phyloP scores from a whole-genome alignment of 2,888 invertebrate genomes.

The Heliconius ismenius region DNA sequence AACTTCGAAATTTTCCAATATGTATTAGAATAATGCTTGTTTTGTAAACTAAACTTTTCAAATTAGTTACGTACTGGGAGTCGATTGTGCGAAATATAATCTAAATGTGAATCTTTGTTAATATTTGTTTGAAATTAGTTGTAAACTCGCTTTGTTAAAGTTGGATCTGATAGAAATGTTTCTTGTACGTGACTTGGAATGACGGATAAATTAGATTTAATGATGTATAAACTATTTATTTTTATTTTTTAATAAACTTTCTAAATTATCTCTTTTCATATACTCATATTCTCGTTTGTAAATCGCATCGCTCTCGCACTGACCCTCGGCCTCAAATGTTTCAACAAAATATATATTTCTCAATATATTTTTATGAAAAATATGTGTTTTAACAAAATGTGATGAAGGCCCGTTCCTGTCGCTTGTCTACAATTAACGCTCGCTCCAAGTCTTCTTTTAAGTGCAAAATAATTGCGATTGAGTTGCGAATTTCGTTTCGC shows the following conservation, averaged over 20 bases:
- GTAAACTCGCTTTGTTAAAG: conserved; percentile 4
- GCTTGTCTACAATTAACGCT: conserved; percentile 65
- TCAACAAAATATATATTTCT: no score
- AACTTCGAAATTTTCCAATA: conserved; percentile 40
- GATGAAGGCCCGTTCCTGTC: background rate
- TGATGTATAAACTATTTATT: background rate
- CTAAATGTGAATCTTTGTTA: conserved; percentile 34
- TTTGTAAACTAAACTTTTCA: conserved; percentile 40
- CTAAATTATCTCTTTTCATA: no score
- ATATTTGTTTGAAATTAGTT: conserved; percentile 29
- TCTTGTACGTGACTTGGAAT: background rate
- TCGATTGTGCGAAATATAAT: conserved; percentile 32
- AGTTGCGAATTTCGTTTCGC: conserved; percentile 67
- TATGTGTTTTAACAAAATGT: background rate
- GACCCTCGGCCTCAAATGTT: no score
- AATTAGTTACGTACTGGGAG: conserved; percentile 37
- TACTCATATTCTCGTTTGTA: no score
- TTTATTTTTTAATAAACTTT: background rate
- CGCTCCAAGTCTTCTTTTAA: conserved; percentile 69
- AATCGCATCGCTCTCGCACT: no score
- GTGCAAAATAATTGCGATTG: conserved; percentile 74
- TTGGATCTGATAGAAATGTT: conserved; percentile 2
- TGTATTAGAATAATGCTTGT: conserved; percentile 41
- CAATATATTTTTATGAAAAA: background rate
- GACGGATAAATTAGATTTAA: background rate